phyloP scores from a whole-genome alignment of 2,888 invertebrate species.

The Zaprionus lineosus region DNA sequence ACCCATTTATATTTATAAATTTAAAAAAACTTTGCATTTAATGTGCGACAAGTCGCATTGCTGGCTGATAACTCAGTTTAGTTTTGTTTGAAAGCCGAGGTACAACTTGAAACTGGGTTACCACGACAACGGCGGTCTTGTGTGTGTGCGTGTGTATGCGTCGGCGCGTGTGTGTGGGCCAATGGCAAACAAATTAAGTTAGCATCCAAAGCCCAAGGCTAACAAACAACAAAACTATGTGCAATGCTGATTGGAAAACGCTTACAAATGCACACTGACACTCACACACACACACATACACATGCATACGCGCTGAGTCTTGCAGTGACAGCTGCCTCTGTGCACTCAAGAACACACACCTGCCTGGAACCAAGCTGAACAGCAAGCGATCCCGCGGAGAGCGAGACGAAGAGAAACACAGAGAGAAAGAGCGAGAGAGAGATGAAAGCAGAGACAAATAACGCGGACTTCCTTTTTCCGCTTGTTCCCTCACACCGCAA shows the following conservation, averaged over 20 bases:
- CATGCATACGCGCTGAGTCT: background rate
- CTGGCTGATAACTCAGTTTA: slow-evolving; percentile 11
- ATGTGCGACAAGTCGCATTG: too few species aligned
- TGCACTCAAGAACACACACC: slow-evolving; percentile 36
- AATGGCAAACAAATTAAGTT: slow-evolving; percentile 40
- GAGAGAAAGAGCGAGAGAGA: slow-evolving; percentile 37
- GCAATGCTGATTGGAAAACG: slow-evolving; percentile 33
- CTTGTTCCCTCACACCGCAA: too few species aligned
- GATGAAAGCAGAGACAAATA: slow-evolving; percentile 49
- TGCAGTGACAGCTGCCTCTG: slow-evolving; percentile 36
- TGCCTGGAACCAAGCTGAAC: slow-evolving; percentile 24
- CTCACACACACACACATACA: background rate
- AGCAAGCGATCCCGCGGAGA: slow-evolving; percentile 23
- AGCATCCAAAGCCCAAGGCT: slow-evolving; percentile 37
- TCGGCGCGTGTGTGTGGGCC: slow-evolving; percentile 33
- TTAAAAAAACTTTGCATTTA: too few species aligned
- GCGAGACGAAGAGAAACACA: slow-evolving; percentile 11
- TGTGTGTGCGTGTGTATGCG: background rate
- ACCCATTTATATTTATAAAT: too few species aligned
- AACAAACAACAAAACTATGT: slow-evolving; percentile 6
- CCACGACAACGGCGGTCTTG: background rate
- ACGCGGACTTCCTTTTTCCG: slow-evolving; percentile 67
- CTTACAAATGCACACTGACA: background rate
- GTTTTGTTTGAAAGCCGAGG: slow-evolving; percentile 25
- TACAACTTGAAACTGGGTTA: slow-evolving; percentile 40